These are phyloP conservation scores for Tolmerus cingulatus DNA, from an alignment of 2,888 invertebrate species.

Conservation along the genomic window DNA sequence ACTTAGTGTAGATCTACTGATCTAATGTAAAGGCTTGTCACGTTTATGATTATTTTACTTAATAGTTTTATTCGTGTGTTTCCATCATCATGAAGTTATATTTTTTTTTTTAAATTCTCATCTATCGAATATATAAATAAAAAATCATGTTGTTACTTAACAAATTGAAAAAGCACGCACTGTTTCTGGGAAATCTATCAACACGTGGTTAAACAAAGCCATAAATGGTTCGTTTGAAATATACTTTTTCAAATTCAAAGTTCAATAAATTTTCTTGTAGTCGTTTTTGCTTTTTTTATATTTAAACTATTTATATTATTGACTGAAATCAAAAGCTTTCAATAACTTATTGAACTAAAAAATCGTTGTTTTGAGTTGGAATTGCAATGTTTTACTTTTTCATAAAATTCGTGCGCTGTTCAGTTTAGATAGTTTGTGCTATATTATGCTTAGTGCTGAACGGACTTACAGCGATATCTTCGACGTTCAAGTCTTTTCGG, in stretches of 20 bases:
- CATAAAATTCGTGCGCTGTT: background rate
- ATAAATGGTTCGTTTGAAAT: constrained; percentile 50
- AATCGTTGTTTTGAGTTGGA: constrained; percentile 52
- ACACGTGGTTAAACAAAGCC: constrained; percentile 51
- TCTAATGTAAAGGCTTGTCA: background rate
- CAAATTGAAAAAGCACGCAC: constrained; percentile 50
- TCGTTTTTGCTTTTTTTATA: background rate
- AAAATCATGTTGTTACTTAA: constrained; percentile 12
- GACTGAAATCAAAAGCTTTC: background rate
- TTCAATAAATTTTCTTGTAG: constrained; percentile 31
- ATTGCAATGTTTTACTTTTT: background rate
- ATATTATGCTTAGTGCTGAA: background rate
- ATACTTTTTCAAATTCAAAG: constrained; percentile 29
- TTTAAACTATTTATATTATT: background rate
- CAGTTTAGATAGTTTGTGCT: background rate
- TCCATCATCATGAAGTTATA: background rate
- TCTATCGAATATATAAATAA: constrained; percentile 25
- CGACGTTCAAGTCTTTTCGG: background rate
- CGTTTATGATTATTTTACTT: background rate
- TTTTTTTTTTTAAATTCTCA: background rate
- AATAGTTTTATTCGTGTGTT: background rate
- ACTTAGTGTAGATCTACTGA: background rate
- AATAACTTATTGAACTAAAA: constrained; percentile 44
- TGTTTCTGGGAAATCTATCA: constrained; percentile 52
- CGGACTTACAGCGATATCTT: background rate